These are phyloP conservation scores for Pristiophorus japonicus DNA, from an alignment of 2,113 vertebrate species.

Conservation along the genomic window DNA sequence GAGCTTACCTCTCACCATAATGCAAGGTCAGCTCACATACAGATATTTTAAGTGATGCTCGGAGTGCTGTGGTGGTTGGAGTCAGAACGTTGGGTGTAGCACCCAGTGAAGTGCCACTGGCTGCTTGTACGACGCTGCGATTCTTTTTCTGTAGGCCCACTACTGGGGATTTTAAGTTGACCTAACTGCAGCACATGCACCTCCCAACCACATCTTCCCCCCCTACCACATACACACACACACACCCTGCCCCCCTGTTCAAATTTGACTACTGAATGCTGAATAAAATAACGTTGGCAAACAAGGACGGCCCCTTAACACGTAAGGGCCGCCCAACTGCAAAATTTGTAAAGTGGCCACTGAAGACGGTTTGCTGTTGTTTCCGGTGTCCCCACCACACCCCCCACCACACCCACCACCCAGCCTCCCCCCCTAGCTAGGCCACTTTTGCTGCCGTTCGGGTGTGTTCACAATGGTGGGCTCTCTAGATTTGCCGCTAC, in stretches of 20 bases:
- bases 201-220: too few species aligned
- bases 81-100: neutral
- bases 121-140: neutral
- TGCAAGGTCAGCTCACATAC: neutral
- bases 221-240: too few species aligned
- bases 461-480: neutral
- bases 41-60: neutral
- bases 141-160: neutral
- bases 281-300: neutral
- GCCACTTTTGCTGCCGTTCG: neutral
- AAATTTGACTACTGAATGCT: neutral
- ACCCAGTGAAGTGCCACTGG: neutral
- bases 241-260: neutral
- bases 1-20: neutral
- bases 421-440: neutral
- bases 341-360: neutral
- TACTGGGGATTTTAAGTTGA: neutral
- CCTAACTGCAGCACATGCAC: too few species aligned
- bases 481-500: neutral
- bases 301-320: neutral
- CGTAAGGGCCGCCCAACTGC: neutral
- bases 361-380: neutral
- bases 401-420: neutral
- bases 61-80: neutral
- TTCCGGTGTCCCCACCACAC: neutral